Base-by-base conservation (phyloP, 2,888 invertebrate genomes). In the Agrotis exclamationis region DNA sequence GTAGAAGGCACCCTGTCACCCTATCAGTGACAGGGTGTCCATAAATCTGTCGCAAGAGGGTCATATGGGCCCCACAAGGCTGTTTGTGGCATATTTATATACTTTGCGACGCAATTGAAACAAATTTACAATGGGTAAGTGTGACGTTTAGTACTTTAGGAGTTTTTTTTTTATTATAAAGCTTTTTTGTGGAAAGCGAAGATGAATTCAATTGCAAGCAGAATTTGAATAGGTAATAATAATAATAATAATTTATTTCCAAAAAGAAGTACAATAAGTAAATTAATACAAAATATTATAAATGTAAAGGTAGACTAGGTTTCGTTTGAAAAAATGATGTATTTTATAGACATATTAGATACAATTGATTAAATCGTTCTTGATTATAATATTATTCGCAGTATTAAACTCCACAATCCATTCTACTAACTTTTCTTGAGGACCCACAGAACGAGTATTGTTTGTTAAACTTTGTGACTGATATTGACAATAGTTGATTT, bases 41-140 rank as follows among this genome's bases (percentile, higher is more conserved):
- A 87, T 86, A 87, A 86, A 87, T 87, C 83, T 84, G 56, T 81
- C 85, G 79, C 60, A 44, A 75, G 72, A 76, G 71, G 80, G 82
- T 69, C 75, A 76, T 71, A 71, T 54, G 73, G 76, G 77, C 76
- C 63, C 76, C 56, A 51, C 66, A 57, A 70, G 63, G 51, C 63
- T 71, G 80, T 76, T 71, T 73, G 47, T 71, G 76, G 74, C 79
- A 78, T 80, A 79, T 85, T 85, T 84, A 86, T 86, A 80, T 83
- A 83, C 79, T 70, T 69, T 74, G 50, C 50, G 18, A 53, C 47
- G 50, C 58, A 64, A 77, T 73, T 85, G 59, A 71, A 79, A 79
- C 63, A 68, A 74, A 77, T 79, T 76, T 77, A 66, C 66, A 74
- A 71, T 74, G 67, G 28, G 1, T 57, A 63, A 73, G 60, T 73